Evolutionary conservation across 1,140 invertebrate genomes (phyloP).

Genomic region (Cherax quadricarinatus): DNA sequence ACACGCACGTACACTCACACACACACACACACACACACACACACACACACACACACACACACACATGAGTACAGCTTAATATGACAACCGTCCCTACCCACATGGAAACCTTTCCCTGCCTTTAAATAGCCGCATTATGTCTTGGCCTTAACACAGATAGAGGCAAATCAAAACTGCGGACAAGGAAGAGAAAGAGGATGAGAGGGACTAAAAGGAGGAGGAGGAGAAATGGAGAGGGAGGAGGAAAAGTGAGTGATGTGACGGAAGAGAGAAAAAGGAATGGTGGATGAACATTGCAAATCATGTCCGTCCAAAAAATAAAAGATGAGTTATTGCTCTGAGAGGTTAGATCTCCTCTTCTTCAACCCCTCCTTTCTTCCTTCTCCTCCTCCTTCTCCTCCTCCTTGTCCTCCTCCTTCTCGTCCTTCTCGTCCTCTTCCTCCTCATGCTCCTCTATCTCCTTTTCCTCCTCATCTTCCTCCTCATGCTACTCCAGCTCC

Average conservation of each 20-base stretch:
- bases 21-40: neutral
- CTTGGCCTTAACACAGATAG: neutral
- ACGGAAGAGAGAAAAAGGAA: neutral
- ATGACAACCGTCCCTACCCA: neutral
- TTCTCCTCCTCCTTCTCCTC: neutral
- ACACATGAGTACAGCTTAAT: constrained; percentile 21
- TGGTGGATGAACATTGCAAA: neutral
- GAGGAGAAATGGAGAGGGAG: neutral
- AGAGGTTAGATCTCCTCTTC: neutral
- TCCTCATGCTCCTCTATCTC: neutral
- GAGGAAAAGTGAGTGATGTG: neutral
- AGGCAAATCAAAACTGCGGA: constrained; percentile 38
- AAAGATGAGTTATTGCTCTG: too few species aligned
- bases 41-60: constrained; percentile 15
- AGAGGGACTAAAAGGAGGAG: neutral
- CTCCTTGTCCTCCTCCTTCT: neutral
- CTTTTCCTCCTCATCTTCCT: neutral
- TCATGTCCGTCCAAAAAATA: neutral
- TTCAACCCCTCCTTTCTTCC: neutral
- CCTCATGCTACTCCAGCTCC: neutral
- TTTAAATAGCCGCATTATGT: constrained; percentile 33
- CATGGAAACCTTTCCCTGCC: neutral
- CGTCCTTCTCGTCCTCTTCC: constrained; percentile 23
- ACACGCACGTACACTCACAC: too few species aligned
- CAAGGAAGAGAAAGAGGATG: constrained; percentile 11